A percentile compares a stretch with the other conserved stretches of the same genome.
These are phyloP conservation scores for Perccottus glenii DNA, from an alignment of 2,113 vertebrate species.

Conservation along the genomic window DNA sequence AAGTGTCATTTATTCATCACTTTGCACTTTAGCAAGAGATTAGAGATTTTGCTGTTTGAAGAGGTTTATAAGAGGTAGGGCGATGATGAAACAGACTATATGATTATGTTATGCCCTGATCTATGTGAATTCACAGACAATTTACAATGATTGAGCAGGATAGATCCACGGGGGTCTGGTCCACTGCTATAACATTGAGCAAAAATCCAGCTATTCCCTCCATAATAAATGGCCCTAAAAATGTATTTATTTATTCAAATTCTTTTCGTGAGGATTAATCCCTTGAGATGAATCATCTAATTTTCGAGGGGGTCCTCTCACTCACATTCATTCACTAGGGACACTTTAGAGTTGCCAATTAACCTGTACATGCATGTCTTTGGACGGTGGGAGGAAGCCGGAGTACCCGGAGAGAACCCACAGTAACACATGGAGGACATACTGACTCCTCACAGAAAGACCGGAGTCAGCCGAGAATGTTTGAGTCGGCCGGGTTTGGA, in stretches of 20 bases:
- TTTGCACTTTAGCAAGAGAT: neutral
- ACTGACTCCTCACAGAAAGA: too few relatives aligned
- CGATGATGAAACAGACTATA: slow-evolving; percentile 69
- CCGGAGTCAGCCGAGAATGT: too few relatives aligned
- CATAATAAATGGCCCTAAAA: slow-evolving; percentile 49
- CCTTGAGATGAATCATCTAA: too few relatives aligned
- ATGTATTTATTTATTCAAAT: neutral
- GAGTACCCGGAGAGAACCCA: too few relatives aligned
- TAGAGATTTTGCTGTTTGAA: neutral
- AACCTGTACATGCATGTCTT: too few relatives aligned
- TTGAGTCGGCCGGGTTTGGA: too few relatives aligned
- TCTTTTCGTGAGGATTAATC: slow-evolving; percentile 61
- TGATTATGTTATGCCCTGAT: slow-evolving; percentile 64
- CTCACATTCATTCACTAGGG: too few relatives aligned
- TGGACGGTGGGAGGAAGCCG: too few relatives aligned
- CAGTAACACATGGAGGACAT: too few relatives aligned
- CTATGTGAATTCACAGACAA: slow-evolving; percentile 67
- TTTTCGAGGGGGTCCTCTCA: too few relatives aligned
- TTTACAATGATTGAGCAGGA: slow-evolving; percentile 69
- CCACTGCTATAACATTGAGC: slow-evolving; percentile 68
- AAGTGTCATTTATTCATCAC: slow-evolving; percentile 46
- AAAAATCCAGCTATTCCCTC: slow-evolving; percentile 41
- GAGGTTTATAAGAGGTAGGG: slow-evolving; percentile 68
- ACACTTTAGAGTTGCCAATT: too few relatives aligned
- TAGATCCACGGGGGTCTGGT: slow-evolving; percentile 59